Base-by-base conservation (phyloP, 2,797 vertebrate species). In the Fistularia commersonii region DNA sequence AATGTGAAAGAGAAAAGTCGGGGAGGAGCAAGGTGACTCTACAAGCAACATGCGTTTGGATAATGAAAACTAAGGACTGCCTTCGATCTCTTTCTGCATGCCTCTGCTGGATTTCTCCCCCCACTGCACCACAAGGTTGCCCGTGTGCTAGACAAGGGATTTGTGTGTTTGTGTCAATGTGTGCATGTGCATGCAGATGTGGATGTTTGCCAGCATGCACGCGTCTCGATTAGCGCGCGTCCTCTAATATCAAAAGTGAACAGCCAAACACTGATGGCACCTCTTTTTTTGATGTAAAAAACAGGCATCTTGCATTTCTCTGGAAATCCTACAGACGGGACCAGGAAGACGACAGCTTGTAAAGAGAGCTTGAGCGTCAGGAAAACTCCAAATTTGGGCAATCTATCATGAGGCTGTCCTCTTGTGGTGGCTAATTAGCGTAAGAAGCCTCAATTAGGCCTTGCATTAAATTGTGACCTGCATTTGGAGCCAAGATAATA, bases 21-120 rank as follows among this genome's bases (percentile, higher is more conserved):
- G 68, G 61, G 53, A 14, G 59, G 33, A 48, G 66, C 69, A 72
- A 77, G 79, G 76, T 79, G 79, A 84, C 81, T 74, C 67, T 45
- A 69, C 58, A 64, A 69, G 75, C 67, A 81, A 72, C 69, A 70
- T 37, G 58, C 73, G 65, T 56, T 61, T 66, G 74, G 70, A 73
- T 75, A 84, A 85, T 81, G 76, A 75, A 84, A 84, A 76, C 70
- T 73, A 83, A 86, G 79, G 68, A 59, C 51, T 69, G 48, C 69
- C 60, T 48, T 55, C 61, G 62, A 61, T 68, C 54, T 41, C 9
- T 38, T 51, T 52, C 32, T 63, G 44, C 39, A 32, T 11, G 43
- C 66, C 54, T 71, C 59, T 66, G 51, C 55, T 75, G 33, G 54
- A 63, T 66, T 61, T 79, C 48, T 64, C 62, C 70, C 57, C 61